These are phyloP conservation scores for Catalaphyllia jardinei DNA, from an alignment of 64 coral and sea anemone genomes.

Conservation along the genomic window DNA sequence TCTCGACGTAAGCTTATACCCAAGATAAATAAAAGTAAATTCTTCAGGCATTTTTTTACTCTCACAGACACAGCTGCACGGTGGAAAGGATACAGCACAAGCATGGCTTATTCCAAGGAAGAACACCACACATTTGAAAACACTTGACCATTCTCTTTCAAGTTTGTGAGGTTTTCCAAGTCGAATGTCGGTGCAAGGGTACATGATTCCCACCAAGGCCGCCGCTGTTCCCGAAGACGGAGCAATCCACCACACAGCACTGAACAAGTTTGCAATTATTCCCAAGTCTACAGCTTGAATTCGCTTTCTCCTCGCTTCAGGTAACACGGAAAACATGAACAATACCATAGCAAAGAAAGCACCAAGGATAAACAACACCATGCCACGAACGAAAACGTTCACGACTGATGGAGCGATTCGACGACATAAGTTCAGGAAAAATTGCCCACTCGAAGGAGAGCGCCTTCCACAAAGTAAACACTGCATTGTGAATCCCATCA, in stretches of 20 bases:
- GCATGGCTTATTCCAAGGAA: slow-evolving; percentile 93
- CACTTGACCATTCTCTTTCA: slow-evolving; percentile 93
- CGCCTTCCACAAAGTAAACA: slow-evolving; percentile 80
- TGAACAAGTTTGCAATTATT: slow-evolving; percentile 75
- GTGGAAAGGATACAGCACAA: slow-evolving; percentile 89
- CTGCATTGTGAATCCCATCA: slow-evolving; percentile 57
- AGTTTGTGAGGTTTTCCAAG: slow-evolving; percentile 91
- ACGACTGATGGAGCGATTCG: slow-evolving; percentile 75
- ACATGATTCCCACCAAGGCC: slow-evolving; percentile 75
- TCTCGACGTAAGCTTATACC: too few species aligned
- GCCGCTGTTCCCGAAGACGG: slow-evolving; percentile 85
- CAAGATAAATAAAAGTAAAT: too few species aligned
- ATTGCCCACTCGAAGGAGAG: slow-evolving; percentile 64
- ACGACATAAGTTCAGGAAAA: slow-evolving; percentile 73
- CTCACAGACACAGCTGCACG: not conserved
- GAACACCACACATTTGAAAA: slow-evolving; percentile 80
- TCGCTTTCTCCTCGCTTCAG: slow-evolving; percentile 76
- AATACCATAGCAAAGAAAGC: slow-evolving; percentile 81
- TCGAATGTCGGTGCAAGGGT: slow-evolving; percentile 77
- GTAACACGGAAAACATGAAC: slow-evolving; percentile 76
- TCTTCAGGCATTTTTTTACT: not conserved
- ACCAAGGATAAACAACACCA: slow-evolving; percentile 87
- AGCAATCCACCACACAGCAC: slow-evolving; percentile 90
- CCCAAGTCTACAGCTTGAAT: slow-evolving; percentile 62
- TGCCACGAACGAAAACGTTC: slow-evolving; percentile 81